Percentiles rank a stretch among this genome's conserved stretches.
These are phyloP conservation scores for Nerophis ophidion DNA, from an alignment of 2,113 vertebrate species.

Conservation along the genomic window DNA sequence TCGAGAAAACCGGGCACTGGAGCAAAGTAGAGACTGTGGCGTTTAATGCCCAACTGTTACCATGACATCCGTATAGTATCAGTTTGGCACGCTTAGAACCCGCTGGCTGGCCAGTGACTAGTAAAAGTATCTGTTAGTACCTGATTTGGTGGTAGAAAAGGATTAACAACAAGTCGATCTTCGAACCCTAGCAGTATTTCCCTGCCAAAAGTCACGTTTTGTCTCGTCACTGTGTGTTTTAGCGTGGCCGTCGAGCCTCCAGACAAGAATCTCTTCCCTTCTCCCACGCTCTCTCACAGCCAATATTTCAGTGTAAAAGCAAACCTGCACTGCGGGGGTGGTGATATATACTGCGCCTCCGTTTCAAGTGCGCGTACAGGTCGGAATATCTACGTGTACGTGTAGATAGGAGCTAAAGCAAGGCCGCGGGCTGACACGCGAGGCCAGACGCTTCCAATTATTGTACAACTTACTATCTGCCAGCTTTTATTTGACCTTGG, in stretches of 20 bases:
- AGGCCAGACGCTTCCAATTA: constrained; percentile 71
- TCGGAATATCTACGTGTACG: constrained; percentile 51
- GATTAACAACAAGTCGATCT: neutral
- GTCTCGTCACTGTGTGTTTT: neutral
- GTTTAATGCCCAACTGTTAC: too few species aligned
- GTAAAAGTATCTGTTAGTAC: too few species aligned
- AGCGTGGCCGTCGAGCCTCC: neutral
- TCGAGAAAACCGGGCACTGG: too few species aligned
- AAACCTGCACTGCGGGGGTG: constrained; percentile 26
- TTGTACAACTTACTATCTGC: constrained; percentile 30
- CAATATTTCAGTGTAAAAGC: constrained; percentile 59
- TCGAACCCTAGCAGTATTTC: neutral
- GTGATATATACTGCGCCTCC: constrained; percentile 53
- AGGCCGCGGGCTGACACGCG: constrained; percentile 50
- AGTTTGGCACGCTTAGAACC: too few species aligned
- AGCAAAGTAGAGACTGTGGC: too few species aligned
- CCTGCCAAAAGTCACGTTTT: neutral
- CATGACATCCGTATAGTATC: too few species aligned
- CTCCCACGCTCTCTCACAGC: constrained; percentile 59
- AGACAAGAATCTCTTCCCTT: constrained; percentile 32
- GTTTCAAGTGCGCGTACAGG: constrained; percentile 50
- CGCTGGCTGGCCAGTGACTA: too few species aligned
- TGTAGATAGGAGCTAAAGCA: constrained; percentile 59
- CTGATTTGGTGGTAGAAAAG: too few species aligned
- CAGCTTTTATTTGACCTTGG: constrained; percentile 33